These are phyloP conservation scores for Eutolmus rufibarbis DNA, from an alignment of 2,888 invertebrate species.

Conservation along the genomic window DNA sequence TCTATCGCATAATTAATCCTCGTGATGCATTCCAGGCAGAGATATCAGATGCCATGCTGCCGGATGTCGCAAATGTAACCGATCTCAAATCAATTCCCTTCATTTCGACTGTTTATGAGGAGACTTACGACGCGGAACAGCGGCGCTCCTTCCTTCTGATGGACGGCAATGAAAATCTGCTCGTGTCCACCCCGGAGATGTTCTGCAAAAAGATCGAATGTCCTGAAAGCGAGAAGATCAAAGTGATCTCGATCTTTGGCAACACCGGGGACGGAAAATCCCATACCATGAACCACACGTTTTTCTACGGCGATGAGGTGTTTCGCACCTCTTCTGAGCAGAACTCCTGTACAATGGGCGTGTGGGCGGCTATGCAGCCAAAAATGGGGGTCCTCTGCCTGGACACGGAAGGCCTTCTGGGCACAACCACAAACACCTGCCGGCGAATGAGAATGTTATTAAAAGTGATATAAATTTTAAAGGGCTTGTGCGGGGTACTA, in stretches of 20 bases:
- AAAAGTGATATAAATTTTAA: constrained; percentile 64
- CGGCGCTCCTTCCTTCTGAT: constrained; percentile 65
- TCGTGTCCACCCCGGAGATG: constrained; percentile 66
- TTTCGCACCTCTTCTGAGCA: constrained; percentile 62
- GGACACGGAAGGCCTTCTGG: constrained; percentile 82
- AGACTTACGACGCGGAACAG: constrained; percentile 50
- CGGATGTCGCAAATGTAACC: constrained; percentile 54
- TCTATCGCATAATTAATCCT: not conserved
- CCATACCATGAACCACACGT: constrained; percentile 76
- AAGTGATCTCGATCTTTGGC: constrained; percentile 84
- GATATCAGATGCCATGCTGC: constrained; percentile 53
- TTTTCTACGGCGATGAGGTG: constrained; percentile 70
- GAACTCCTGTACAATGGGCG: constrained; percentile 78
- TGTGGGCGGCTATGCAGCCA: constrained; percentile 78
- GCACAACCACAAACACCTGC: constrained; percentile 60
- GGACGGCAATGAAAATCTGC: constrained; percentile 69
- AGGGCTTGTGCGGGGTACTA: not conserved
- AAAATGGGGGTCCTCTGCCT: constrained; percentile 72
- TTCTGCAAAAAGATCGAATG: constrained; percentile 61
- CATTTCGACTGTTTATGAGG: constrained; percentile 52
- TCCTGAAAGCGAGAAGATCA: constrained; percentile 67
- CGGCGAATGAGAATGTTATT: constrained; percentile 71
- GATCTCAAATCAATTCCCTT: constrained; percentile 59
- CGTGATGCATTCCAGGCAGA: constrained; percentile 43
- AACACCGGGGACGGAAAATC: constrained; percentile 87